Evolutionary conservation across 2,797 vertebrate genomes (phyloP).

Genomic region (Xiphorhynchus erythropygius): DNA sequence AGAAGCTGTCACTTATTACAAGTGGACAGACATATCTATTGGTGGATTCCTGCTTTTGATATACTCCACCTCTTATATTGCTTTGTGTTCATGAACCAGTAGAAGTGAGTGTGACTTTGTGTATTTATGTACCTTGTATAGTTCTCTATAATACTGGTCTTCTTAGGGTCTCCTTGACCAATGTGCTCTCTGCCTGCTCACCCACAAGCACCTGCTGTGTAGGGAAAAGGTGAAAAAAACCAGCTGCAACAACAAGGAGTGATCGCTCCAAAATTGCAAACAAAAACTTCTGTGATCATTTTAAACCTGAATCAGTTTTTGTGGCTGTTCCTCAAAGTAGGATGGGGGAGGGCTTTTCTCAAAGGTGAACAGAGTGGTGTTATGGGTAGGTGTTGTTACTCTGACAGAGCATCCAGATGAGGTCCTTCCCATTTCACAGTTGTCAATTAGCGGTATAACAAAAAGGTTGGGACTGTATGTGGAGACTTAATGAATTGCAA

Average conservation of each 20-base stretch:
- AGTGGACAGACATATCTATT: not conserved
- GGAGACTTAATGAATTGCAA: not conserved
- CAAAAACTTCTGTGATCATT: rapidly evolving
- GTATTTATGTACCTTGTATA: too few relatives aligned
- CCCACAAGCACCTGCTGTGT: not conserved
- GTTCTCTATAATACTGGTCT: not conserved
- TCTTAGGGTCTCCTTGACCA: not conserved
- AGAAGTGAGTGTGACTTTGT: not conserved
- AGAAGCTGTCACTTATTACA: not conserved
- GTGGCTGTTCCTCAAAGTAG: not conserved
- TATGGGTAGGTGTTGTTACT: not conserved
- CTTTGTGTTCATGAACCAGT: not conserved
- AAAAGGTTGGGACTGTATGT: not conserved
- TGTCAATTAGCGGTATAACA: not conserved
- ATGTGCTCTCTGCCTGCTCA: not conserved
- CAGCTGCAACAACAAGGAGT: not conserved
- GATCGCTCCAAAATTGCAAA: not conserved
- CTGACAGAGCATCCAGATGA: not conserved
- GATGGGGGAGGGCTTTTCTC: not conserved
- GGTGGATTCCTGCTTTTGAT: not conserved
- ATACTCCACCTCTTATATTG: not conserved
- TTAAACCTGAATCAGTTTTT: not conserved
- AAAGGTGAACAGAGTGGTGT: not conserved
- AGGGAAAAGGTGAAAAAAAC: not conserved
- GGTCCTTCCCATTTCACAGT: not conserved